A percentile compares a stretch with the other conserved stretches of the same genome.
Conservation (phyloP, 2,797 vertebrate species). For the Anas bahamensis region DNA sequence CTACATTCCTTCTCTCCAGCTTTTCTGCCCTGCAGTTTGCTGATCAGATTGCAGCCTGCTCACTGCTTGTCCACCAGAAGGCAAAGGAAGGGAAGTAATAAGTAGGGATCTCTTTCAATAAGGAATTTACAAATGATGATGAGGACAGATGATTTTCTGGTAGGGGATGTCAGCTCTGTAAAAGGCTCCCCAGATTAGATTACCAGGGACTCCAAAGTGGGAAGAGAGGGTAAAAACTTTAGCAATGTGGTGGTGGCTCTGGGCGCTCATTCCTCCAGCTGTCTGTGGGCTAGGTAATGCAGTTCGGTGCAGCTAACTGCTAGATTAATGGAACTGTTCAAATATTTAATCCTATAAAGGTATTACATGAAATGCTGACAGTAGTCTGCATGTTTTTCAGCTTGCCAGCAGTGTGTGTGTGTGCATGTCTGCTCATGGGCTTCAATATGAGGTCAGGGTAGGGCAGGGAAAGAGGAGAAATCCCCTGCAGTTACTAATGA, state of each 20-base stretch:
- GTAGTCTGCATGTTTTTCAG: background rate
- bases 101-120: background rate
- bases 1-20: background rate
- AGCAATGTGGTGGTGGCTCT: background rate
- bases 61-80: background rate
- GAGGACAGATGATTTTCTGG: background rate
- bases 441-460: background rate
- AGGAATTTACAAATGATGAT: background rate
- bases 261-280: background rate
- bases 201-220: background rate
- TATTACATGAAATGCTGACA: background rate
- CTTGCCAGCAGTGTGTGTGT: background rate
- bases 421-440: too few relatives aligned
- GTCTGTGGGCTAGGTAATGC: background rate
- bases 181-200: background rate
- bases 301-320: background rate
- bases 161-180: background rate
- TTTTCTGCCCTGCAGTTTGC: background rate
- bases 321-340: slow-evolving; percentile 54
- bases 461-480: background rate
- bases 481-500: background rate
- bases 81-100: background rate
- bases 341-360: slow-evolving; percentile 45
- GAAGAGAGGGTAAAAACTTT: background rate
- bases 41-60: background rate